phyloP scores from a whole-genome alignment of 2,888 invertebrate genomes.

The Arctia plantaginis region DNA sequence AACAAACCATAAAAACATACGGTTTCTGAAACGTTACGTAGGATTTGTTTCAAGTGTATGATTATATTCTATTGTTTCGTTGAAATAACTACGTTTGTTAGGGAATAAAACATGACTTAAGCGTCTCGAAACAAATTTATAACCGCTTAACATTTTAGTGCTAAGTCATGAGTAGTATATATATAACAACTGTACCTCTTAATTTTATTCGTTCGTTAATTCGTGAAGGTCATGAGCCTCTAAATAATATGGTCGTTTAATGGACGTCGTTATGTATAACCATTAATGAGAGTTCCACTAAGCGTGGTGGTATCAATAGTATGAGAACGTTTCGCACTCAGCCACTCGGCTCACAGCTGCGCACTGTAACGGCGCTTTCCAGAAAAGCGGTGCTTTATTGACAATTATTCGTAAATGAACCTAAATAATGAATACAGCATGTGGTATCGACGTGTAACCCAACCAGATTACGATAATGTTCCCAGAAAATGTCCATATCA shows the following conservation, averaged over 20 bases:
- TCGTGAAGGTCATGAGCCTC: slow-evolving; percentile 36
- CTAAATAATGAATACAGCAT: slow-evolving; percentile 70
- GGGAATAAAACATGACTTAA: slow-evolving; percentile 23
- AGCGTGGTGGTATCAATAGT: slow-evolving; percentile 34
- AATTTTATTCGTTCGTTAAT: slow-evolving; percentile 45
- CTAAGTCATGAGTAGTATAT: slow-evolving; percentile 19
- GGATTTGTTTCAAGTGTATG: slow-evolving; percentile 20
- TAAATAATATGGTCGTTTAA: slow-evolving; percentile 34
- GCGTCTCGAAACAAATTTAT: slow-evolving; percentile 35
- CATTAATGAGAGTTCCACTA: slow-evolving; percentile 45
- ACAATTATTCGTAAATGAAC: slow-evolving; percentile 74
- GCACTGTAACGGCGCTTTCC: slow-evolving; percentile 68
- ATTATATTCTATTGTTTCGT: slow-evolving; percentile 26
- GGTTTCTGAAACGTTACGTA: slow-evolving; percentile 13
- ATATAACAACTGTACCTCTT: slow-evolving; percentile 32
- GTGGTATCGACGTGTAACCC: slow-evolving; percentile 60
- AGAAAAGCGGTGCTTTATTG: slow-evolving; percentile 77
- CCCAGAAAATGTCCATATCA: slow-evolving; percentile 50
- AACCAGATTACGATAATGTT: slow-evolving; percentile 56
- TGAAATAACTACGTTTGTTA: slow-evolving; percentile 20
- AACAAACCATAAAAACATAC: slow-evolving; percentile 17
- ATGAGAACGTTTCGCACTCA: slow-evolving; percentile 44
- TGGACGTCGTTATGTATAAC: slow-evolving; percentile 30
- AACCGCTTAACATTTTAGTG: slow-evolving; percentile 40
- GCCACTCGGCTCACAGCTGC: slow-evolving; percentile 72